Conservation (phyloP, 2,113 vertebrate genomes). For the Pavo muticus region DNA sequence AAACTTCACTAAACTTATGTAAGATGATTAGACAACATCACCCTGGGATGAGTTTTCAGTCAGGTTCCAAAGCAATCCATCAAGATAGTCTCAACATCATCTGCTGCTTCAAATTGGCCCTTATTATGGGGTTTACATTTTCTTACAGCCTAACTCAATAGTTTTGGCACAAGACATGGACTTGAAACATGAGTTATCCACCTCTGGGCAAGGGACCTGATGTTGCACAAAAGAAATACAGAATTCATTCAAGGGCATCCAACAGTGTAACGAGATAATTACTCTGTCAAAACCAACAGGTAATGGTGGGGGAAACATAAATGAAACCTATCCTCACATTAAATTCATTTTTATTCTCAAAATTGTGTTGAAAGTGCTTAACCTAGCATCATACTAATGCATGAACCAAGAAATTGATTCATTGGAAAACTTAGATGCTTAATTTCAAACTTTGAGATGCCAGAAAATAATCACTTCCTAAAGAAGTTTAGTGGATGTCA, state of each 20-base stretch:
- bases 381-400: conserved; percentile 4
- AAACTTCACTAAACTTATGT: background rate
- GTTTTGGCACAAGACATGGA: background rate
- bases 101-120: background rate
- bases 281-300: background rate
- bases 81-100: background rate
- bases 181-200: background rate
- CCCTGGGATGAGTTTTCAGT: conserved; percentile 8
- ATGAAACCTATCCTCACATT: background rate
- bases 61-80: conserved; percentile 1
- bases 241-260: background rate
- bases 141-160: background rate
- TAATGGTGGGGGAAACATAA: background rate
- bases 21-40: background rate
- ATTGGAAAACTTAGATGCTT: background rate
- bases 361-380: background rate
- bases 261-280: background rate
- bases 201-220: background rate
- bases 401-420: conserved; percentile 39
- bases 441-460: conserved; percentile 38
- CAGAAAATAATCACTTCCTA: conserved; percentile 49
- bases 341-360: background rate
- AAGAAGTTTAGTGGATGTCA: conserved; percentile 38
- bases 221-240: background rate
- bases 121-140: conserved; percentile 14